phyloP scores from a whole-genome alignment of 2,888 invertebrate genomes.

The Drosophila barbarae region DNA sequence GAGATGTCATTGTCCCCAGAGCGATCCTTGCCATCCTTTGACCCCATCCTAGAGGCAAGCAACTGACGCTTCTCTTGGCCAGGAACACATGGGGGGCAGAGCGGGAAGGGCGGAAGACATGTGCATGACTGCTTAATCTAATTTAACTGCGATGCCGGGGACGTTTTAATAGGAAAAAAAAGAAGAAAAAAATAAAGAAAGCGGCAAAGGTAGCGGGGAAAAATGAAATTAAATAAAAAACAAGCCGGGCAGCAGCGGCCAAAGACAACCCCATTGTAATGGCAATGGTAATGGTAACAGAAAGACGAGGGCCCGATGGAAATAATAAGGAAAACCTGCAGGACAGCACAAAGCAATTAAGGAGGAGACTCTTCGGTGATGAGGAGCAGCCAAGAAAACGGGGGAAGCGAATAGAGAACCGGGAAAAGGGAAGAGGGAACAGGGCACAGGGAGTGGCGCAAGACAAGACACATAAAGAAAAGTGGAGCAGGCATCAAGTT shows the following conservation, averaged over 20 bases:
- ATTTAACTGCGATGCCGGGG: constrained; percentile 54
- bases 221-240: constrained; percentile 10
- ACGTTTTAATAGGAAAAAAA: constrained; percentile 52
- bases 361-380: constrained; percentile 35
- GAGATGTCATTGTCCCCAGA: constrained; percentile 7
- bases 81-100: constrained; percentile 9
- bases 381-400: constrained; percentile 12
- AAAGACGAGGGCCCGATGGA: constrained; percentile 34
- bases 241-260: background rate
- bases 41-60: constrained; percentile 14
- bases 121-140: constrained; percentile 74
- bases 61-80: constrained; percentile 20
- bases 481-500: background rate
- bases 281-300: constrained; percentile 43
- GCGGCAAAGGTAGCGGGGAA: background rate
- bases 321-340: constrained; percentile 67
- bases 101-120: constrained; percentile 47
- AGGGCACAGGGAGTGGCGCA: constrained; percentile 2
- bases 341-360: constrained; percentile 58
- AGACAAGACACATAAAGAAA: background rate
- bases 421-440: constrained; percentile 1
- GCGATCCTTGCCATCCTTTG: constrained; percentile 1
- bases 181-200: constrained; percentile 25
- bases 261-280: constrained; percentile 38
- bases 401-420: constrained; percentile 13